Evolutionary conservation across 2,113 vertebrate genomes (phyloP).

Genomic region (Psilopsiagon aymara): DNA sequence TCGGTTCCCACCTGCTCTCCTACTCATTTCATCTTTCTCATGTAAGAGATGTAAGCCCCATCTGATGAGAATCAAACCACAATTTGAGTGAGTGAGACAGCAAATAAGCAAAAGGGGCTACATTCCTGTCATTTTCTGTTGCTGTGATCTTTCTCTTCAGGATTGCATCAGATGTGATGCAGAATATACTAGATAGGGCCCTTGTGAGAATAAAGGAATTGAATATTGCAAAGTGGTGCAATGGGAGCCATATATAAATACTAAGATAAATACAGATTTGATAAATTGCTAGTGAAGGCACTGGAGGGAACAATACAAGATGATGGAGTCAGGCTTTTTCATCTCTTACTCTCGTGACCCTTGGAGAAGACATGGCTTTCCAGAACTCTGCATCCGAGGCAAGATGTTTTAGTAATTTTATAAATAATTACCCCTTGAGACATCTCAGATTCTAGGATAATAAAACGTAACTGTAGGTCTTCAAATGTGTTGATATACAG

Average conservation of each 20-base stretch:
- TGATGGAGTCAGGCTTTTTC: conserved; percentile 9
- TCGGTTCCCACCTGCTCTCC: background rate
- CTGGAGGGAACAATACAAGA: conserved; percentile 53
- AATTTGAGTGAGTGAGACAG: background rate
- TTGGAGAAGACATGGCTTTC: conserved; percentile 32
- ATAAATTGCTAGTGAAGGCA: conserved; percentile 53
- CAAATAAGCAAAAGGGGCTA: background rate
- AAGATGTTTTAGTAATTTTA: conserved; percentile 45
- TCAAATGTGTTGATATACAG: background rate
- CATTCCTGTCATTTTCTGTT: conserved; percentile 6
- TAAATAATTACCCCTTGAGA: conserved; percentile 48
- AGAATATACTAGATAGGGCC: conserved; percentile 45
- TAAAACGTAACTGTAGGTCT: conserved; percentile 11
- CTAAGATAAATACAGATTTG: conserved; percentile 59
- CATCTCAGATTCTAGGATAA: background rate
- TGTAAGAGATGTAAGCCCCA: background rate
- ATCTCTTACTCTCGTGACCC: conserved; percentile 22
- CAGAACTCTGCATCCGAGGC: conserved; percentile 34
- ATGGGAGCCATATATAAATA: conserved; percentile 57
- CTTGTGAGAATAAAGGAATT: conserved; percentile 58
- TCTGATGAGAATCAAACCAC: background rate
- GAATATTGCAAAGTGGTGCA: conserved; percentile 50
- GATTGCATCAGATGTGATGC: background rate
- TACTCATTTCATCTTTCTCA: background rate
- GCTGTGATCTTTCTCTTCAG: background rate